Evolutionary conservation across 2,888 invertebrate species (phyloP).

Genomic region (Ophraella communa): DNA sequence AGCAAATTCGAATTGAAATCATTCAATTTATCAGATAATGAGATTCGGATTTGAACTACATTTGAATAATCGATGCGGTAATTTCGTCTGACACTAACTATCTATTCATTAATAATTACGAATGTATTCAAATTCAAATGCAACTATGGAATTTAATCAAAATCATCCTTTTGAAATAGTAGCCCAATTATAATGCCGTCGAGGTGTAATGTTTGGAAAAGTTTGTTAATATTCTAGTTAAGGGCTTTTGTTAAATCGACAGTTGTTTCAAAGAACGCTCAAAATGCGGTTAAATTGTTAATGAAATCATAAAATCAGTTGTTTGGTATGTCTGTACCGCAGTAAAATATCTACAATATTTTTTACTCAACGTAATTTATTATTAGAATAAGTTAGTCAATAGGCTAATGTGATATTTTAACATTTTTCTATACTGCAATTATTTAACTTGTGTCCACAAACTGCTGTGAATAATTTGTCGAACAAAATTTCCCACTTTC

Average conservation of each 20-base stretch:
- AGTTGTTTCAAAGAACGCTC: background rate
- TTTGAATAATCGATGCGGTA: conserved; percentile 35
- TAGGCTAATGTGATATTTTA: too few species aligned
- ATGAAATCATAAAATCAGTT: background rate
- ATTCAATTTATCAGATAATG: conserved; percentile 29
- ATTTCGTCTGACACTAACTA: conserved; percentile 38
- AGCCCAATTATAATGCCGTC: conserved; percentile 4
- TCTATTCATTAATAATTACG: conserved; percentile 39
- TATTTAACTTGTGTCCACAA: too few species aligned
- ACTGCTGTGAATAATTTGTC: too few species aligned
- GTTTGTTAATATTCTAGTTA: conserved; percentile 21
- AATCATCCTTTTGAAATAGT: conserved; percentile 26
- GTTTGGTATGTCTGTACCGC: background rate
- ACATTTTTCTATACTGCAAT: too few species aligned
- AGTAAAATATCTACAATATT: background rate
- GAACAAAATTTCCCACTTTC: too few species aligned
- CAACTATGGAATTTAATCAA: conserved; percentile 30
- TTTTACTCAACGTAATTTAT: too few species aligned
- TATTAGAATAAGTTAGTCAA: too few species aligned
- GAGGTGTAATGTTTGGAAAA: conserved; percentile 18
- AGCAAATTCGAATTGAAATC: conserved; percentile 27
- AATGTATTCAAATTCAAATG: conserved; percentile 35
- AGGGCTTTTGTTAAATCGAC: background rate
- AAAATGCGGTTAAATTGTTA: background rate
- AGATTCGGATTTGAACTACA: conserved; percentile 27